Conservation (phyloP, 2,888 invertebrate species). For the Urechis unicinctus region DNA sequence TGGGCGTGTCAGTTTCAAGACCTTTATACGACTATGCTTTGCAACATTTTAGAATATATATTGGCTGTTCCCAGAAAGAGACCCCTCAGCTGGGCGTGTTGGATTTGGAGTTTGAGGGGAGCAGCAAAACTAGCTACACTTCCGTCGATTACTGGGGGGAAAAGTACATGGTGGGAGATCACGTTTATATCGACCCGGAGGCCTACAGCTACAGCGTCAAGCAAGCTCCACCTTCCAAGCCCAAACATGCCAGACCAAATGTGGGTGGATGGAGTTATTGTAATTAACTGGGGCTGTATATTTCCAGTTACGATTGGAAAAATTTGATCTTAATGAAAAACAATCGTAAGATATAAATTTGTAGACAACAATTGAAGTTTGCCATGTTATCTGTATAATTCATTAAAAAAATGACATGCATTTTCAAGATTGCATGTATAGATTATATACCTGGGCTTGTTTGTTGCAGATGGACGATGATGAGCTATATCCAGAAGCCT, state of each 20-base stretch:
- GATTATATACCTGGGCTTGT: too few species aligned
- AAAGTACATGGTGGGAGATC: constrained; percentile 62
- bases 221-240: constrained; percentile 27
- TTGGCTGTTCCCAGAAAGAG: not conserved
- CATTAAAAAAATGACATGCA: too few species aligned
- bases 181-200: constrained; percentile 60
- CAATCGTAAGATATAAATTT: too few species aligned
- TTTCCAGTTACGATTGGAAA: too few species aligned
- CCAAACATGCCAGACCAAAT: constrained; percentile 25
- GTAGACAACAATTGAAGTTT: too few species aligned
- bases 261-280: too few species aligned
- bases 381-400: not conserved
- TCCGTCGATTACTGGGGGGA: constrained; percentile 32
- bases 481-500: constrained; percentile 72
- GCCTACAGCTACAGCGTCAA: constrained; percentile 35
- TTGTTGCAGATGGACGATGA: constrained; percentile 55
- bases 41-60: too few species aligned
- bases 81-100: not conserved
- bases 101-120: not conserved
- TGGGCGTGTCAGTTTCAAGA: too few species aligned
- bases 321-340: too few species aligned
- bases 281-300: too few species aligned
- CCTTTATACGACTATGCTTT: too few species aligned
- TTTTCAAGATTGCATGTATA: too few species aligned
- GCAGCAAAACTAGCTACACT: constrained; percentile 32